phyloP scores from a whole-genome alignment of 2,113 vertebrate genomes.

The Gorsachius goisagi region DNA sequence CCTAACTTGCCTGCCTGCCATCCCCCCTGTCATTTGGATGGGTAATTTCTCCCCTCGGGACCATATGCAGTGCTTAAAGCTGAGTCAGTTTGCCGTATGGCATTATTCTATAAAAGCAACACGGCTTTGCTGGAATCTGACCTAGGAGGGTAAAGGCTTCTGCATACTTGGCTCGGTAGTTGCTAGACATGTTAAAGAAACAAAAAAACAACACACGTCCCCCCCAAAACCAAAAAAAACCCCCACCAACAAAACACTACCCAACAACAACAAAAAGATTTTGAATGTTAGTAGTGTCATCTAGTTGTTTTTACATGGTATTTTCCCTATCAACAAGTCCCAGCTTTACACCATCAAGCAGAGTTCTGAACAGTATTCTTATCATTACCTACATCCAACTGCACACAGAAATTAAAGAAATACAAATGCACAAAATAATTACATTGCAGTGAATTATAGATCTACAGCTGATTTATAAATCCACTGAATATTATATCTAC shows the following conservation, averaged over 20 bases:
- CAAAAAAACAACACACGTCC: neutral
- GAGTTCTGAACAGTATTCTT: neutral
- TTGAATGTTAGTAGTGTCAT: neutral
- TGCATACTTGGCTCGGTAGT: constrained; percentile 23
- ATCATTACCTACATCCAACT: neutral
- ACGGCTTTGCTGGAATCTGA: constrained; percentile 44
- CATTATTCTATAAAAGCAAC: constrained; percentile 23
- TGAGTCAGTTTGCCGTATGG: constrained; percentile 49
- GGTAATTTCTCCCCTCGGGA: constrained; percentile 37
- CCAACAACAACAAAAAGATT: neutral
- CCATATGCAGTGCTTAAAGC: constrained; percentile 38
- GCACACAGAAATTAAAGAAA: neutral
- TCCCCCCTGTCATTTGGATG: constrained; percentile 40
- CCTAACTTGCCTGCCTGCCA: constrained; percentile 47
- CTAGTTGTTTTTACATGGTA: neutral
- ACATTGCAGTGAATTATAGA: neutral
- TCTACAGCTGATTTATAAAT: neutral
- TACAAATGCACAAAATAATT: neutral
- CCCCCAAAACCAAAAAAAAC: no score
- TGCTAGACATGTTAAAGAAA: constrained; percentile 58
- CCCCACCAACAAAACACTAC: no score
- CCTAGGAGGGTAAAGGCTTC: constrained; percentile 45
- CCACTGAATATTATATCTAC: neutral
- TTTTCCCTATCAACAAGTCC: neutral
- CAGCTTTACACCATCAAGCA: neutral